Evolutionary conservation across 2,113 vertebrate genomes (phyloP).

Genomic region (Mesocricetus auratus): DNA sequence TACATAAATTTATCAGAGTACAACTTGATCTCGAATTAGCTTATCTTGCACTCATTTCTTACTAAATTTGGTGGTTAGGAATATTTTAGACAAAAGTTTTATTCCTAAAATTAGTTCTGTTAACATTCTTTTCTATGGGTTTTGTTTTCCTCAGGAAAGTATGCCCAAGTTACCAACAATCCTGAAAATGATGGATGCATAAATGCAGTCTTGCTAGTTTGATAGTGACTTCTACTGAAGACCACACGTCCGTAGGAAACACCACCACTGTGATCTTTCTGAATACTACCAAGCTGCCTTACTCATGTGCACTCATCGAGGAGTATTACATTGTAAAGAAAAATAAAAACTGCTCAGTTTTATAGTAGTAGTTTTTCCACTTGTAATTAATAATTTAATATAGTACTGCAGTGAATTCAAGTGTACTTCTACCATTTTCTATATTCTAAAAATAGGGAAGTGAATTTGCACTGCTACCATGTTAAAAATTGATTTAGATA

Average conservation of each 20-base stretch:
- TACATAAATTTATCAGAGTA: slow-evolving; percentile 15
- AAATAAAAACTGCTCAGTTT: slow-evolving; percentile 44
- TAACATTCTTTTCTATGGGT: slow-evolving; percentile 35
- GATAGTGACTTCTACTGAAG: slow-evolving; percentile 61
- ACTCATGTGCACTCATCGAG: not conserved
- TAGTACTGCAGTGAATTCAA: not conserved
- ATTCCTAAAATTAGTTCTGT: slow-evolving; percentile 35
- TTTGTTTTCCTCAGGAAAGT: slow-evolving; percentile 92
- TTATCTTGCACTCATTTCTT: slow-evolving; percentile 37
- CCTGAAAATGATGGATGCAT: slow-evolving; percentile 99
- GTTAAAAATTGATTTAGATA: slow-evolving; percentile 25
- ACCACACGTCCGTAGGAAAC: slow-evolving; percentile 11
- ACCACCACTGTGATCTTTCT: not conserved
- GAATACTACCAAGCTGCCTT: not conserved
- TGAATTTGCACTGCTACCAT: slow-evolving; percentile 16
- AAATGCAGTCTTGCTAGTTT: slow-evolving; percentile 96
- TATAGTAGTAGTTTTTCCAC: not conserved
- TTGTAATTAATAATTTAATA: not conserved
- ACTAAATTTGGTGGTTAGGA: not conserved
- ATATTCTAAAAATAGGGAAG: slow-evolving; percentile 8
- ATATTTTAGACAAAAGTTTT: slow-evolving; percentile 22
- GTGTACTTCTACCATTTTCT: not conserved
- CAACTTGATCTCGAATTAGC: slow-evolving; percentile 12
- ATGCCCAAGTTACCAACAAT: slow-evolving; percentile 98
- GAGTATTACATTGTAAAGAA: slow-evolving; percentile 39